Percentiles rank a stretch among this genome's conserved stretches.
phyloP scores from a whole-genome alignment of 2,888 invertebrate genomes.

The Brachyptera risi region DNA sequence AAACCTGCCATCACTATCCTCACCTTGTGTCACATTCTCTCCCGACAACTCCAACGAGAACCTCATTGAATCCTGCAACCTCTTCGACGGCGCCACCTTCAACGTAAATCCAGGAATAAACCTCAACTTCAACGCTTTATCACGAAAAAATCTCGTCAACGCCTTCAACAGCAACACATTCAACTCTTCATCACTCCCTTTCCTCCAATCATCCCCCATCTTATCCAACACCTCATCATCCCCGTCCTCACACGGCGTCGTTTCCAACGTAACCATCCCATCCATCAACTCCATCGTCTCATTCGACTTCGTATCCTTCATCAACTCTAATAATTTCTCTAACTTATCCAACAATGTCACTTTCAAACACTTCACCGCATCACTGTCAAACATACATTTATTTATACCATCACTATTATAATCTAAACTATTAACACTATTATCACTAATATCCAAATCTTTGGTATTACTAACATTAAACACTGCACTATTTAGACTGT shows the following conservation, averaged over 20 bases:
- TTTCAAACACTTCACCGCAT: constrained; percentile 23
- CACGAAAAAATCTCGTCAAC: constrained; percentile 9
- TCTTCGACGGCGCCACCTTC: neutral
- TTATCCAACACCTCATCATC: neutral
- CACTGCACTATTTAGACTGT: neutral
- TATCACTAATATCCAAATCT: neutral
- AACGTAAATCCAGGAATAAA: constrained; percentile 18
- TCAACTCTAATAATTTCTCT: constrained; percentile 6
- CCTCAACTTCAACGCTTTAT: constrained; percentile 3
- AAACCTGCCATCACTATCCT: neutral
- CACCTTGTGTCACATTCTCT: constrained; percentile 11
- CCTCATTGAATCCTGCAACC: neutral
- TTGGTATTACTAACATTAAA: neutral
- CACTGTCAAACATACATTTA: neutral
- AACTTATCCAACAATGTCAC: constrained; percentile 17
- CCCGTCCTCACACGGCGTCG: too few relatives aligned
- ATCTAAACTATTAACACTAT: neutral
- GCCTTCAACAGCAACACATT: neutral
- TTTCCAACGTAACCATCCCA: constrained; percentile 13
- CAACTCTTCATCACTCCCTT: neutral
- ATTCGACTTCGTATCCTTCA: neutral
- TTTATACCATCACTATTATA: constrained; percentile 1
- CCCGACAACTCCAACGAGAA: constrained; percentile 7
- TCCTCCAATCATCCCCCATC: neutral
- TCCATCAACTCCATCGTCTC: constrained; percentile 1